Base-by-base conservation (phyloP, 2,888 invertebrate genomes). In the Serrognathus titanus region DNA sequence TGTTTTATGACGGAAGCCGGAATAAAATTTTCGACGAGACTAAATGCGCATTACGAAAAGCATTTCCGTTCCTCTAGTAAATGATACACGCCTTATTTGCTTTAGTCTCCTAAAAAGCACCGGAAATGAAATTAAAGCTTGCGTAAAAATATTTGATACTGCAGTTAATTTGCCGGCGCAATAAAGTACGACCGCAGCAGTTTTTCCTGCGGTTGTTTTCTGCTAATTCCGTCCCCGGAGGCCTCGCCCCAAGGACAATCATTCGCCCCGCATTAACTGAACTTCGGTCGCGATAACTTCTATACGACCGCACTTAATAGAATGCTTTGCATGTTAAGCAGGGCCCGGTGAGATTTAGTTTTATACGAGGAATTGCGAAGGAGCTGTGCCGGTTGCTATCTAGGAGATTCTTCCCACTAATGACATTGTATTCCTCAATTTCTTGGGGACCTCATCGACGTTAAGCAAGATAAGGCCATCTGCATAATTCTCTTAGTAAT, bases 221-320 rank as follows among this genome's bases (percentile, higher is more conserved):
- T 51, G 46, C 59, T 59, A 55, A 53, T 59, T 62, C 57, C 59
- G 40, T 59, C 59, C 49, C 53, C 36, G 24, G 55, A 55, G 62
- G 54, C 46, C 53, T 40, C 40, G 48, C 56, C 52, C 59, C 49
- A 60, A 63, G 58, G 60, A 63, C 57, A 61, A 60, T 58, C 59
- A 60, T 59, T 60, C 55, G 55, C 53, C 53, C 58, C 57, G 53
- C 62, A 62, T 62, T 62, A 62, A 57, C 54, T 50, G 53, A 61
- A 62, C 61, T 62, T 59, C 57, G 55, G 58, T 53, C 57, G 57
- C 63, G 61, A 63, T 63, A 63, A 60, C 61, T 63, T 59, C 61
- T 59, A 59, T 60, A 58, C 61, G 58, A 62, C 61, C 63, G 61
- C 61, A 60, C 56, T 63, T 63, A 60, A 60, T 61, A 58, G 58